Evolutionary conservation across 2,113 vertebrate genomes (phyloP).

Genomic region (Solenodon paradoxus): DNA sequence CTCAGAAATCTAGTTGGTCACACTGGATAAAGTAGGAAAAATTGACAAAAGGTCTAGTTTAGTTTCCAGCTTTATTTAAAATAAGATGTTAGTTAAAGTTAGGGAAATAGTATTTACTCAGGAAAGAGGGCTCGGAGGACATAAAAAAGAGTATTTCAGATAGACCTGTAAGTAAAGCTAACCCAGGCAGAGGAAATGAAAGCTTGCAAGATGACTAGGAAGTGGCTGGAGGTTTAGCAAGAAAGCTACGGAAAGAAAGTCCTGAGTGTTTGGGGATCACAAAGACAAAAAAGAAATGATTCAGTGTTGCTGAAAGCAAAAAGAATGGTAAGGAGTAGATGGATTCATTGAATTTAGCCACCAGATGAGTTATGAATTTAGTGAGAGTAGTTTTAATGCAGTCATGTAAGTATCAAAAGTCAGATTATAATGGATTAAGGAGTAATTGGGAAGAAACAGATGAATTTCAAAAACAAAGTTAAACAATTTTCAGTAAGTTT

Average conservation of each 20-base stretch:
- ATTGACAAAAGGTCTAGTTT: too few species aligned
- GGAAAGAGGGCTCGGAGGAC: background rate
- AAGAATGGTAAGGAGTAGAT: background rate
- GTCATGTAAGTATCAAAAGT: background rate
- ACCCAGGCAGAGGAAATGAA: background rate
- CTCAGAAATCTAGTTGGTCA: too few species aligned
- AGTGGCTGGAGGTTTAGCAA: background rate
- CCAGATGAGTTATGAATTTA: background rate
- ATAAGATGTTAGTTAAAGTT: background rate
- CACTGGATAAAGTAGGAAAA: too few species aligned
- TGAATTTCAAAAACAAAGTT: slow-evolving; percentile 22
- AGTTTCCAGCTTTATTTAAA: background rate
- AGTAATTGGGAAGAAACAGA: background rate
- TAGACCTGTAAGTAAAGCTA: background rate
- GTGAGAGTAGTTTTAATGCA: slow-evolving; percentile 14
- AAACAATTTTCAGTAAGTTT: slow-evolving; percentile 22
- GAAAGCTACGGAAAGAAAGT: background rate
- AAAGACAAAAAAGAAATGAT: background rate
- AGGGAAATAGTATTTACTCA: background rate
- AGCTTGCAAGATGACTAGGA: background rate
- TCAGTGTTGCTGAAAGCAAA: background rate
- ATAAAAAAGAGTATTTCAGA: background rate
- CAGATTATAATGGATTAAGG: background rate
- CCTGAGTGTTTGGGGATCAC: background rate
- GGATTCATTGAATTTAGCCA: background rate